Conservation (phyloP, 2,797 vertebrate genomes). For the Pangasius sanitwongsei region DNA sequence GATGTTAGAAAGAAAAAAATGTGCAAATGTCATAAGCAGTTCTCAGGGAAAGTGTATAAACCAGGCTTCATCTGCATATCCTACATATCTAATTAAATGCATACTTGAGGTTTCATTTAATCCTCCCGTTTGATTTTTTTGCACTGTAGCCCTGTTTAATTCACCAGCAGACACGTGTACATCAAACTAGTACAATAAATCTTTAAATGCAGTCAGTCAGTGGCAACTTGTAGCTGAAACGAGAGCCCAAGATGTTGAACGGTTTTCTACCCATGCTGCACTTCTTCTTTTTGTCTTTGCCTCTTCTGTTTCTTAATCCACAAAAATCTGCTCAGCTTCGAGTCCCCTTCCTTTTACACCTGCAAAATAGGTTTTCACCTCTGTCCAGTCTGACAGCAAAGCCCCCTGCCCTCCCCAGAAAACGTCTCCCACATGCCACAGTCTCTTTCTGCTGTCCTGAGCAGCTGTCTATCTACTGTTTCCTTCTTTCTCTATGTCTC, state of each 20-base stretch:
- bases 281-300: conserved; percentile 16
- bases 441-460: conserved; percentile 41
- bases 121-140: conserved; percentile 20
- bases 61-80: conserved; percentile 28
- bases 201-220: conserved; percentile 33
- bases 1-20: conserved; percentile 39
- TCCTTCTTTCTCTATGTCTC: conserved; percentile 46
- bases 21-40: conserved; percentile 34
- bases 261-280: conserved; percentile 20
- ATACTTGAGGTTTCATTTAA: conserved; percentile 23
- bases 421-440: conserved; percentile 32
- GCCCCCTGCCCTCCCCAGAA: neutral
- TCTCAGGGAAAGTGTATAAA: conserved; percentile 54
- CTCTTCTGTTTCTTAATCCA: conserved; percentile 26
- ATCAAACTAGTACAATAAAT: conserved; percentile 26
- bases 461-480: conserved; percentile 45
- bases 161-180: conserved; percentile 44
- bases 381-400: conserved; percentile 33
- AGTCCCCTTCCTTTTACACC: conserved; percentile 25
- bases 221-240: conserved; percentile 30
- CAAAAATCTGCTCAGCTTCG: conserved; percentile 28
- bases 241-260: conserved; percentile 18
- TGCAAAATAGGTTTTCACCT: conserved; percentile 38
- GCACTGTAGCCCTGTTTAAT: conserved; percentile 37
- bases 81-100: conserved; percentile 4